These are phyloP conservation scores for Atta texana DNA, from an alignment of 1,140 invertebrate genomes.

Conservation along the genomic window DNA sequence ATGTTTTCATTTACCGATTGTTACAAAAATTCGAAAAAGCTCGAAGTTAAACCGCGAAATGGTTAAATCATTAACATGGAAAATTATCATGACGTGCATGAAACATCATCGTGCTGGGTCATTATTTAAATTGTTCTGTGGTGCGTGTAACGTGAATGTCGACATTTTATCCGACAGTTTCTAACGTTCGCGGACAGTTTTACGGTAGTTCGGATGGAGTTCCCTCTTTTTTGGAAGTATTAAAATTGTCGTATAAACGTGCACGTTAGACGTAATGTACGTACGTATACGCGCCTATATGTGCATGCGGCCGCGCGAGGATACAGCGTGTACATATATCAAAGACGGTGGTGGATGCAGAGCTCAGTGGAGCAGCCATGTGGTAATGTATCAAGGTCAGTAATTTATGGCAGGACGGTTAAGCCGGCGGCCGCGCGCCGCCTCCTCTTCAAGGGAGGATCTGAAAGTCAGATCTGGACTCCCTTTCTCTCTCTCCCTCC, in stretches of 20 bases:
- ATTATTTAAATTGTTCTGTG: constrained; percentile 21
- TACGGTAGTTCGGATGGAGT: constrained; percentile 37
- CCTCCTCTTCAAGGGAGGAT: constrained; percentile 73
- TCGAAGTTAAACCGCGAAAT: neutral
- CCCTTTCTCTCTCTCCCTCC: neutral
- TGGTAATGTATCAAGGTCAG: constrained; percentile 82
- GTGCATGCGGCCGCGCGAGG: constrained; percentile 54
- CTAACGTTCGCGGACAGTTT: constrained; percentile 46
- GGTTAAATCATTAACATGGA: constrained; percentile 35
- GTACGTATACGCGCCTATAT: constrained; percentile 45
- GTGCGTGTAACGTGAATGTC: constrained; percentile 4
- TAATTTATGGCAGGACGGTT: constrained; percentile 83
- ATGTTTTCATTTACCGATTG: neutral
- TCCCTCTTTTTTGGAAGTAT: constrained; percentile 40
- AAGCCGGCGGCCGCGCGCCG: constrained; percentile 71
- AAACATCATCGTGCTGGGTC: neutral
- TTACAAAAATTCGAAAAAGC: neutral
- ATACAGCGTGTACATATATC: constrained; percentile 70
- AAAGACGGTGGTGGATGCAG: constrained; percentile 69
- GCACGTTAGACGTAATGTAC: constrained; percentile 49
- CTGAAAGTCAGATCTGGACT: constrained; percentile 81
- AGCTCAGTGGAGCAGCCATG: constrained; percentile 79
- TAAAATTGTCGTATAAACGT: constrained; percentile 44
- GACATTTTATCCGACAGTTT: constrained; percentile 29
- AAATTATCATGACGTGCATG: neutral